Conservation (phyloP, 2,888 invertebrate genomes). For the Eudasyphora cyanicolor region DNA sequence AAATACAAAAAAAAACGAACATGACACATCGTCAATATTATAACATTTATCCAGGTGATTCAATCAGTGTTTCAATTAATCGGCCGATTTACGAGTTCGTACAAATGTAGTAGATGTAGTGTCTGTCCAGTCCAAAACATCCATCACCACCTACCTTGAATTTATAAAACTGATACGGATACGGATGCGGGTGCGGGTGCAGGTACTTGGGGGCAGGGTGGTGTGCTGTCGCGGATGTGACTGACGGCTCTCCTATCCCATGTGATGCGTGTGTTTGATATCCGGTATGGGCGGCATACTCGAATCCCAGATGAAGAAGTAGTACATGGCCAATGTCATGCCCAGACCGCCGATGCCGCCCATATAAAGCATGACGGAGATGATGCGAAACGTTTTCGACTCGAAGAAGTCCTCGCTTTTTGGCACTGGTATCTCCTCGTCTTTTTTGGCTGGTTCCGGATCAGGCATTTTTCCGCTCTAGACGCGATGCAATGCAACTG, state of each 20-base stretch:
- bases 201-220: not conserved
- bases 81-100: not conserved
- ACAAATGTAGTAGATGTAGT: not conserved
- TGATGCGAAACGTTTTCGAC: slow-evolving; percentile 75
- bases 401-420: slow-evolving; percentile 76
- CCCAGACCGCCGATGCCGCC: slow-evolving; percentile 77
- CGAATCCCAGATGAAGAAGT: slow-evolving; percentile 78
- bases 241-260: slow-evolving; percentile 70
- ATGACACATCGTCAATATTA: not conserved
- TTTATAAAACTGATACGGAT: no score
- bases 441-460: slow-evolving; percentile 69
- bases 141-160: not conserved
- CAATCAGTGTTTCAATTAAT: slow-evolving; percentile 21
- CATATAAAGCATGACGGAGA: slow-evolving; percentile 76
- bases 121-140: not conserved
- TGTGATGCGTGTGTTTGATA: slow-evolving; percentile 77
- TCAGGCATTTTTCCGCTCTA: slow-evolving; percentile 48
- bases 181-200: not conserved
- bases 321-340: slow-evolving; percentile 76
- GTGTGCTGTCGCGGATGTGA: slow-evolving; percentile 28
- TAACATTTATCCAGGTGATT: not conserved
- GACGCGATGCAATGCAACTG: not conserved
- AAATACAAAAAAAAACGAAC: not conserved
- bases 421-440: slow-evolving; percentile 73
- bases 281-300: slow-evolving; percentile 78